Evolutionary conservation across 2,113 vertebrate genomes (phyloP).

Genomic region (Heterocephalus glaber): DNA sequence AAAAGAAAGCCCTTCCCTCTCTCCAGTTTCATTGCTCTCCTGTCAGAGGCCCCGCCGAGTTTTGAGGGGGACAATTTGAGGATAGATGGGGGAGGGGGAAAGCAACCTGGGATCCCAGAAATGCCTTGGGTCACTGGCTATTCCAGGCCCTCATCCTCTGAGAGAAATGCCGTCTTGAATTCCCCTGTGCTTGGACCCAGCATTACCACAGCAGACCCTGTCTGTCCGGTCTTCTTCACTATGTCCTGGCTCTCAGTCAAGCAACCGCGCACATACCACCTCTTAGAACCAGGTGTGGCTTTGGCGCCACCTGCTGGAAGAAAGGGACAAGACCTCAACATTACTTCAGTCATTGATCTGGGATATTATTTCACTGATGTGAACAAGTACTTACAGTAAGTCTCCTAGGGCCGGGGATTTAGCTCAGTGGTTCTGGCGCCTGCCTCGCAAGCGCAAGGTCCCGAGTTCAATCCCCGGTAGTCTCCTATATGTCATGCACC

Average conservation of each 20-base stretch:
- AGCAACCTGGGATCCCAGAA: neutral
- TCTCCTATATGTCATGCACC: neutral
- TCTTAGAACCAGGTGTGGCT: constrained; percentile 13
- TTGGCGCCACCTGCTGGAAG: constrained; percentile 76
- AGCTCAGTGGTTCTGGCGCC: no score
- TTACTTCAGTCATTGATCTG: neutral
- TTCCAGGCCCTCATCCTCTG: neutral
- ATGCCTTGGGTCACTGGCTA: neutral
- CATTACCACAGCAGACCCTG: neutral
- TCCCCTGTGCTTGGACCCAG: neutral
- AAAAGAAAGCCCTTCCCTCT: neutral
- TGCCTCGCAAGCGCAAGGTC: no score
- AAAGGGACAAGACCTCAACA: neutral
- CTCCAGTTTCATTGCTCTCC: neutral
- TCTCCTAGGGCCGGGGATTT: no score
- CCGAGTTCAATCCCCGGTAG: no score
- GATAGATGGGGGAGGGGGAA: neutral
- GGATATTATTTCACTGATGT: neutral
- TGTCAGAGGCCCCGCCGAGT: neutral
- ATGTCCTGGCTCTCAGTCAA: neutral
- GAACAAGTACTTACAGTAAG: neutral
- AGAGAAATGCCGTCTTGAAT: neutral
- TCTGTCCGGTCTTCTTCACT: neutral
- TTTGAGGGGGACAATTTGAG: neutral
- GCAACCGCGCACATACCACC: fast-evolving